Conservation (phyloP, 2,797 vertebrate genomes). For the Typhlichthys subterraneus region DNA sequence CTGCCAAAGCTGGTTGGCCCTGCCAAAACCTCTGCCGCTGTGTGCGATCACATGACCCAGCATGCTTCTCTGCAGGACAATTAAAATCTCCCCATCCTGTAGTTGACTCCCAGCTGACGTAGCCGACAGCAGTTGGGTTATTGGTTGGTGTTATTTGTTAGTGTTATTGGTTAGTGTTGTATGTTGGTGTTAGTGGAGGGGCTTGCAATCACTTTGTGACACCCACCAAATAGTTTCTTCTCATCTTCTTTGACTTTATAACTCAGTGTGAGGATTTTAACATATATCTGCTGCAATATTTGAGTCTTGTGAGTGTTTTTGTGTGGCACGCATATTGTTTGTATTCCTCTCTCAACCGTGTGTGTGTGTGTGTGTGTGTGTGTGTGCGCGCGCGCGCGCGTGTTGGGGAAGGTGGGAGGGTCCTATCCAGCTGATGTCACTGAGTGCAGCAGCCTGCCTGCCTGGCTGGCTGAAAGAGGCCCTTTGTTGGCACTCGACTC, state of each 20-base stretch:
- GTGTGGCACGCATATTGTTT: conserved; percentile 39
- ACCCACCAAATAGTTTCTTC: conserved; percentile 39
- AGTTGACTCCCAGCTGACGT: conserved; percentile 13
- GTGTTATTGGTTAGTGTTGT: conserved; percentile 29
- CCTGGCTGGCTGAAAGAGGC: conserved; percentile 83
- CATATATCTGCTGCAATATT: conserved; percentile 36
- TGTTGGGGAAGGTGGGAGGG: conserved; percentile 80
- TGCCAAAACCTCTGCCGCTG: conserved; percentile 25
- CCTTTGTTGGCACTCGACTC: conserved; percentile 90
- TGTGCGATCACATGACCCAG: conserved; percentile 28
- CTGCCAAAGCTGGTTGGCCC: conserved; percentile 37
- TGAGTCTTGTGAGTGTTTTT: conserved; percentile 29
- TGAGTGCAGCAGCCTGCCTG: conserved; percentile 78
- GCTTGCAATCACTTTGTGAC: conserved; percentile 59
- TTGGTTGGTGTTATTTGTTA: conserved; percentile 17
- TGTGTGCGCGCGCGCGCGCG: too few relatives aligned
- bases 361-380: conserved; percentile 45
- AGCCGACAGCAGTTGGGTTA: background rate
- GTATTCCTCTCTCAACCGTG: conserved; percentile 53
- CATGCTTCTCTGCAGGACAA: conserved; percentile 19
- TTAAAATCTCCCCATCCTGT: conserved; percentile 5
- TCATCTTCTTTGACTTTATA: background rate
- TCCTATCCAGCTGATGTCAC: conserved; percentile 84
- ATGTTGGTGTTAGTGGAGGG: conserved; percentile 49
- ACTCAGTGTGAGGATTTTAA: background rate